Evolutionary conservation across 35 echinoderm and acorn worm genomes (phyloP).

Genomic region (Amphiura filiformis): DNA sequence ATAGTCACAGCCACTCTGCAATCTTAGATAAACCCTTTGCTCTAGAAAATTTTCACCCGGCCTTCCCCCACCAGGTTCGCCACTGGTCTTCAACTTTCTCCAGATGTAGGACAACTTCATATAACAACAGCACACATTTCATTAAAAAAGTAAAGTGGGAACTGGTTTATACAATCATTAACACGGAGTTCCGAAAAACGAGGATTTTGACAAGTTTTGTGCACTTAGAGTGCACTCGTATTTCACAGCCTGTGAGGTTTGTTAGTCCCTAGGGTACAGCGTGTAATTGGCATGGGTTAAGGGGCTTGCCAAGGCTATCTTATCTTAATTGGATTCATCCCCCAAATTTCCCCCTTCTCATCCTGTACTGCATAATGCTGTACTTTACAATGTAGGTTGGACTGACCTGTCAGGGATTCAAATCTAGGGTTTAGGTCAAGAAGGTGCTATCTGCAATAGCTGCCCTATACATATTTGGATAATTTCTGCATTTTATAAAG

Average conservation of each 20-base stretch:
- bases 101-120: no score
- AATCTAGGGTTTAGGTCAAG: no score
- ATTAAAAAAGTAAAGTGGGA: background rate
- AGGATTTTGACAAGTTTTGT: background rate
- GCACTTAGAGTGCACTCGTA: background rate
- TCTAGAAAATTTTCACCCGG: no score
- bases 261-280: background rate
- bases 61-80: no score
- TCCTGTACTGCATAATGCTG: background rate
- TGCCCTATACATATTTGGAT: no score
- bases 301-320: slow-evolving; percentile 5
- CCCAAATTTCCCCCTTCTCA: slow-evolving; percentile 3
- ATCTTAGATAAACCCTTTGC: no score
- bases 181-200: background rate
- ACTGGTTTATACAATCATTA: background rate
- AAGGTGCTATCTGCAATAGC: no score
- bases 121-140: no score
- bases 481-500: no score
- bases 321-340: slow-evolving; percentile 6
- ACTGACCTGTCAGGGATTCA: background rate
- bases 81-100: no score
- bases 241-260: background rate
- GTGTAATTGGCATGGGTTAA: slow-evolving; percentile 2
- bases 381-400: slow-evolving; percentile 2
- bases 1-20: no score